Base-by-base conservation (phyloP, 1,140 invertebrate species). In the Pseudoatta argentina region DNA sequence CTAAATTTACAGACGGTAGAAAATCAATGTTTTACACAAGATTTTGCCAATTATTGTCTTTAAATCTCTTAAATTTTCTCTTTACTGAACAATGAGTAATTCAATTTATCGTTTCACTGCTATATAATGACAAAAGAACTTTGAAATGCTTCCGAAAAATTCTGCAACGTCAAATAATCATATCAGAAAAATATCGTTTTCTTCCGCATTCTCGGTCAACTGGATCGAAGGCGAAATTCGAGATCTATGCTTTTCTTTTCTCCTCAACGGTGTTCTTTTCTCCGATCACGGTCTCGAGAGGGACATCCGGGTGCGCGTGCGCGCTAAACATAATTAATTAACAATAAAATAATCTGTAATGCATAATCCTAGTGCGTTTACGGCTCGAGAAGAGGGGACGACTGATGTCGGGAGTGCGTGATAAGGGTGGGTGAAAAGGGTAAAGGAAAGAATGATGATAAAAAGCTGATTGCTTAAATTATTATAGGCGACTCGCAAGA, bases 311-410 rank as follows among this genome's bases (percentile, higher is more conserved):
- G 14, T 85, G 55, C 55, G 34, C 73, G 55, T n/a, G 44, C 30
- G 73, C 83, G 34, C 61, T 85, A 90, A 88, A 83, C 72, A 63
- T 91, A 91, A 91, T 88, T 83, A 87, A 90, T 90, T 86, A 91
- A 91, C 83, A 81, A 21, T 90, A 91, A 86, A 88, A 87, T 91
- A 88, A 90, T 90, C 78, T 90, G 21, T 76, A 81, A 48, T 90
- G 71, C 87, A 44, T 91, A 90, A 91, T 63, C 78, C 83, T 91
- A 91, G 86, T 90, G 89, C 89, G 75, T 83, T 88, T 90, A 88
- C 83, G 73, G 73, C 78, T 88, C 66, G 77, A 81, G 76, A 88
- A 91, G 87, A 81, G 85, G 78, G 57, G 73, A 75, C 81, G 55
- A 76, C 57, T 59, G 76, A 67, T 64, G 57, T 87, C 18, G 86